Evolutionary conservation across 2,888 invertebrate species (phyloP), one percentile per base, ranked within the genome.

Genomic region (Prenolepis imparis): DNA sequence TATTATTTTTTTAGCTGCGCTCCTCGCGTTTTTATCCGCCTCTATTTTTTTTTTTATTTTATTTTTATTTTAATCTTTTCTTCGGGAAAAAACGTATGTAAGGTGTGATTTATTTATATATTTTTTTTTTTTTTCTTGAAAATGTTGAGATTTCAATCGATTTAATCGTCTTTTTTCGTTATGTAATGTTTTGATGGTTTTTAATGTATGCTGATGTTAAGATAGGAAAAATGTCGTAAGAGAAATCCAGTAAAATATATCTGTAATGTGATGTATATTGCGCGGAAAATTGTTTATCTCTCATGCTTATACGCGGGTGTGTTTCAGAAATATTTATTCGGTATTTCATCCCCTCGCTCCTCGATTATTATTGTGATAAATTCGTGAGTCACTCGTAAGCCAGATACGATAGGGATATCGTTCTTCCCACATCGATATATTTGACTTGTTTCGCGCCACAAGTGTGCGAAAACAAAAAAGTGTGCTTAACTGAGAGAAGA

Each of bases 381-480:
- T 55, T 68, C 18, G 28, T 41, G 68, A 55, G 39, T 24, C 12
- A 18, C 12, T 55, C 39, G 68, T 24, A 3, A 67, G 28, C 18
- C n/a, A 55, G 39, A 67, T 39, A 21, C 52, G 28, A 28, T 28
- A 28, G 28, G n/a, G 36, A 24, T 67, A 61, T 32, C 41, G 15
- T 24, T 5, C 12, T 18, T 6, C n/a, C 18, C 39, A 12, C 28
- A n/a, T 39, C 64, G 39, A n/a, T 24, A 44, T 18, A 73, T 24
- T 28, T 28, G 28, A 52, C n/a, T 28, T 68, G 55, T 75, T 52
- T 75, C 48, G 75, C 28, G 48, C 36, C 75, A 52, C n/a, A 66
- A 68, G 68, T 68, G 68, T 68, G 78, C n/a, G 36, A 48, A 36
- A 18, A n/a, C n/a, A n/a, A 39, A 36, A 21, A 15, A 41, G 36